Evolutionary conservation across 2,888 invertebrate genomes (phyloP).

Genomic region (Bhutanitis thaidina): DNA sequence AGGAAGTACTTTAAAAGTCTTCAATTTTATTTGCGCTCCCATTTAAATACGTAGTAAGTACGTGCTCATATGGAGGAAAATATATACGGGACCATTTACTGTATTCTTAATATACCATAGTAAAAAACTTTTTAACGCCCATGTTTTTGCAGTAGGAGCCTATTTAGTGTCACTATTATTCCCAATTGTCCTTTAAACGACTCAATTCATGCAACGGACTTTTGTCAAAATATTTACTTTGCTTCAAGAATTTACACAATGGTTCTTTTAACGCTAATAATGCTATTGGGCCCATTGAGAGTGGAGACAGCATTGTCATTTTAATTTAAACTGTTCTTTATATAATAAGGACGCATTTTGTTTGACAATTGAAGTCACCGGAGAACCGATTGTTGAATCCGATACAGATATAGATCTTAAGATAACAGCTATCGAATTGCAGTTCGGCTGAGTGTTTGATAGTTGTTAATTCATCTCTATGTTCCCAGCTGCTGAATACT

Average conservation of each 20-base stretch:
- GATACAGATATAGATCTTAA: slow-evolving; percentile 45
- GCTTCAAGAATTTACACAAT: slow-evolving; percentile 53
- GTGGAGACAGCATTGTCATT: slow-evolving; percentile 61
- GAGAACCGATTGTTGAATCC: slow-evolving; percentile 43
- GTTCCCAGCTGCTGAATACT: slow-evolving; percentile 32
- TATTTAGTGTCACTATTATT: slow-evolving; percentile 42
- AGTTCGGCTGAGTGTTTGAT: slow-evolving; percentile 31
- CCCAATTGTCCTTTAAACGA: slow-evolving; percentile 64
- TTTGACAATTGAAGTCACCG: slow-evolving; percentile 45
- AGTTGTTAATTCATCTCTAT: slow-evolving; percentile 36
- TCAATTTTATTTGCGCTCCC: too few species aligned
- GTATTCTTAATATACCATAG: too few species aligned
- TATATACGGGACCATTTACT: too few species aligned
- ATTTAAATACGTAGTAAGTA: too few species aligned
- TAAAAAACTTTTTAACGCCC: slow-evolving; percentile 10
- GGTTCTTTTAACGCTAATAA: slow-evolving; percentile 65
- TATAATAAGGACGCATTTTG: slow-evolving; percentile 37
- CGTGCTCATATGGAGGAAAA: too few species aligned
- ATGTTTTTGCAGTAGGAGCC: slow-evolving; percentile 41
- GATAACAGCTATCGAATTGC: slow-evolving; percentile 67
- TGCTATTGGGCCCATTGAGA: slow-evolving; percentile 56
- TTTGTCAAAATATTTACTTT: slow-evolving; percentile 78
- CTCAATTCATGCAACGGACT: slow-evolving; percentile 70
- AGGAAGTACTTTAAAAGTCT: too few species aligned
- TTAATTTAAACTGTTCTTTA: slow-evolving; percentile 53